Base-by-base conservation (phyloP, 2,888 invertebrate genomes). In the Microplitis manilae region DNA sequence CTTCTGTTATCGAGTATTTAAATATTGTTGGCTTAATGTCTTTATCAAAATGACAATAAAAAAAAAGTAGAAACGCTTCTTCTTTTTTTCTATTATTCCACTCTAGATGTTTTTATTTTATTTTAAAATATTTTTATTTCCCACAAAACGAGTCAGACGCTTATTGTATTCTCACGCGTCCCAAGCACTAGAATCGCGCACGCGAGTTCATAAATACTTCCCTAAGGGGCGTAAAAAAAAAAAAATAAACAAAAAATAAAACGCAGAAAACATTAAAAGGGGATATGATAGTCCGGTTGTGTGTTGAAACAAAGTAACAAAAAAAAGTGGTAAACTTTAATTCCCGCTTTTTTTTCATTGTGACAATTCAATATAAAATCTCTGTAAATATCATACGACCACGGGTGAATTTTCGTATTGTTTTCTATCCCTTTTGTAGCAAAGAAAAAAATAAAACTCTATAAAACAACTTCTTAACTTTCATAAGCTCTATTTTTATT, bases 281-380 rank as follows among this genome's bases (percentile, higher is more conserved):
- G 71, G 65, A 73, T 30, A 30, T 73, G 65, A 20, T n/a, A 30
- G 15, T 61, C 15, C 17, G 62, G 68, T 40, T 40, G 30, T 40
- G 73, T 74, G 62, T 65, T 39, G 41, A 38, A 65, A 50, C 50
- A 50, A 50, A 73, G 72, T 61, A 77, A 77, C 67, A 69, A 77
- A 68, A 77, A 77, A 73, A 30, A 30, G 30, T 2, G 69, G 79
- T 79, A 78, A 77, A 79, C 79, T 79, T 75, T 79, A 79, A 79
- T 75, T 68, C 73, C 76, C 68, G 50, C 50, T 50, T 50, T 80
- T 78, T 80, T 79, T 82, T 78, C 72, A 30, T 70, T 20, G 40
- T 68, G 73, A 65, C 65, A 60, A 69, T 77, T 77, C 70, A 77
- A 77, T 77, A 65, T 65, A 70, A 77, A 73, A 77, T 70, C 69